Conservation (phyloP, 2,113 vertebrate genomes). For the Pomatorhinus ruficollis region DNA sequence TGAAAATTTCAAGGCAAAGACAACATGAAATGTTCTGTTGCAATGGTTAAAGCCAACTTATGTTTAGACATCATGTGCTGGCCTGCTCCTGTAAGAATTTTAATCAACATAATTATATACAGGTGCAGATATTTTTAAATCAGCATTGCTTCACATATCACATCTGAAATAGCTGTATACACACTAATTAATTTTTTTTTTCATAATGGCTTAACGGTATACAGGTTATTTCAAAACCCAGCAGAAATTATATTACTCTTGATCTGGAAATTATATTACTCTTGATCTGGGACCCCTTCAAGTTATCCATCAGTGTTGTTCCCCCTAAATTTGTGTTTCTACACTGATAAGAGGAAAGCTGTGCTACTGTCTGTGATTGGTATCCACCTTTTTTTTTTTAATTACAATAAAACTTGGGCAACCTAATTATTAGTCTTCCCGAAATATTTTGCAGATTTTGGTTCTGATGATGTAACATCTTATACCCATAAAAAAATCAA, state of each 20-base stretch:
- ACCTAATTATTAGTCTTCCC: not conserved
- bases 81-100: not conserved
- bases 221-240: not conserved
- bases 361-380: not conserved
- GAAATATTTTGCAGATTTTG: not conserved
- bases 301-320: not conserved
- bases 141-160: not conserved
- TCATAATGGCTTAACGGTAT: not conserved
- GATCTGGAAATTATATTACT: not conserved
- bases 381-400: not conserved
- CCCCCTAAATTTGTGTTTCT: not conserved
- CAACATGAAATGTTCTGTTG: not conserved
- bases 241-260: not conserved
- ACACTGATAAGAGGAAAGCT: not conserved
- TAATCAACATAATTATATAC: not conserved
- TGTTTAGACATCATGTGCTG: not conserved
- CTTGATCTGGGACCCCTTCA: not conserved
- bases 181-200: not conserved
- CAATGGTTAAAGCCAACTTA: not conserved
- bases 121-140: not conserved
- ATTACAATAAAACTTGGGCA: not conserved
- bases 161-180: not conserved
- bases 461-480: not conserved
- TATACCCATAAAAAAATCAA: not conserved
- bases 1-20: not conserved